These are phyloP conservation scores for Eurytoma adleriae DNA, from an alignment of 2,888 invertebrate species.

Conservation along the genomic window DNA sequence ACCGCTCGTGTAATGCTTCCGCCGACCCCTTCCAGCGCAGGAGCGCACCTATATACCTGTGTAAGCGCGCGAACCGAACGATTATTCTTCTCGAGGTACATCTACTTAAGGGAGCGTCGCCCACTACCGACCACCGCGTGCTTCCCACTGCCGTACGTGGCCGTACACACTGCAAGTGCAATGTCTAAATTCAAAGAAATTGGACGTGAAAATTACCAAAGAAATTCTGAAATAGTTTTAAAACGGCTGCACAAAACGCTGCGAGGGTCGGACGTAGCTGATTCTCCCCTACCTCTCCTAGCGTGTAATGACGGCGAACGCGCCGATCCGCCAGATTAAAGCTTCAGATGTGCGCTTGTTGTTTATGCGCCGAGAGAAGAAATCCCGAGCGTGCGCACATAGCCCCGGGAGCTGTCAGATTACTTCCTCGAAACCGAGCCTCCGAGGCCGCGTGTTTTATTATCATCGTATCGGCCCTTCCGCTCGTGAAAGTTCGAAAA, in stretches of 20 bases:
- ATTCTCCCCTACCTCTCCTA: no score
- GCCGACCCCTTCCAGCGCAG: neutral
- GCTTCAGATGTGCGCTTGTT: slow-evolving; percentile 9
- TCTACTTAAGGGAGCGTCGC: neutral
- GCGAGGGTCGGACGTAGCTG: no score
- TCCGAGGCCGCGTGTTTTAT: slow-evolving; percentile 9
- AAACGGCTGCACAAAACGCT: no score
- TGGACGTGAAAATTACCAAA: no score
- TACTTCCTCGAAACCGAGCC: slow-evolving; percentile 14
- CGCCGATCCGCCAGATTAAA: slow-evolving; percentile 27
- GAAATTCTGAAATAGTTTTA: no score
- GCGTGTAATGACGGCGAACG: slow-evolving; percentile 23
- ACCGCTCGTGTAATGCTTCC: slow-evolving; percentile 1
- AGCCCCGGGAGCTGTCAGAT: slow-evolving; percentile 28
- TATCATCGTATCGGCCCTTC: neutral
- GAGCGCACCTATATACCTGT: neutral
- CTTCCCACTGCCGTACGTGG: no score
- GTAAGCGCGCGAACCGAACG: slow-evolving; percentile 25
- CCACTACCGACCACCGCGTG: no score
- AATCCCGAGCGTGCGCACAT: slow-evolving; percentile 18
- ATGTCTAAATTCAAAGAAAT: no score
- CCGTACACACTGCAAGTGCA: no score
- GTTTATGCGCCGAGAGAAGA: slow-evolving; percentile 12
- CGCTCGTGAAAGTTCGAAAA: no score
- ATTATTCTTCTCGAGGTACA: slow-evolving; percentile 33